Evolutionary conservation across 2,888 invertebrate genomes (phyloP), one percentile per base, ranked within the genome.

Genomic region (Ischnus inquisitorius): DNA sequence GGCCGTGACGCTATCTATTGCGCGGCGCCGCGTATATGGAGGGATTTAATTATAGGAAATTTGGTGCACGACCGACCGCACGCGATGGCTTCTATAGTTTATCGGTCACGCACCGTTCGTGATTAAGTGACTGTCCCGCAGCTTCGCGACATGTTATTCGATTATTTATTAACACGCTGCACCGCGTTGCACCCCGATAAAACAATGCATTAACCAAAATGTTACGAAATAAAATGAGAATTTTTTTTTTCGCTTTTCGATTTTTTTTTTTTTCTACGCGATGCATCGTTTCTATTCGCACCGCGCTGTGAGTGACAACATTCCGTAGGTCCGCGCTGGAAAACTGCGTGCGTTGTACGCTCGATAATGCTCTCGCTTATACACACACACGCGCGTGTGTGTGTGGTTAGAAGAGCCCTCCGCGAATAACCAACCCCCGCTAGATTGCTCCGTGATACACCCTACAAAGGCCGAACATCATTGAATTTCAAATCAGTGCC

Each of bases 401-500:
- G 28, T 60, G 60, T 28, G 28, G 25, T n/a, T 46, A 25, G 34
- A 6, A 62, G 28, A 12, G 34, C 74, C 74, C 46, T 64, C 39
- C 39, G 34, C 34, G 22, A 34, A 48, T 62, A 64, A 64, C 62
- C 34, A 25, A 34, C 34, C 46, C 48, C 48, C 62, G 48, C n/a
- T 62, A 48, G 64, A 75, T 75, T 75, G 48, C 19, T 75, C 71
- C 6, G 22, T 71, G 34, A 48, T 48, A 34, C 39, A 39, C 34
- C 28, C 74, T n/a, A 43, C 43, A 46, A 60, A 16, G 34, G 83
- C 69, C 77, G 34, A 69, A 75, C 69, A 65, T 79, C 65, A 65
- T 79, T 83, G 83, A 79, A 83, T 83, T 79, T 79, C 69, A 69
- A 83, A 79, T 75, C 68, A 64, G 57, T 75, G 69, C 62, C 6